Evolutionary conservation across 92 coral and sea anemone genomes (phyloP).

Genomic region (Zoanthus sansibaricus): DNA sequence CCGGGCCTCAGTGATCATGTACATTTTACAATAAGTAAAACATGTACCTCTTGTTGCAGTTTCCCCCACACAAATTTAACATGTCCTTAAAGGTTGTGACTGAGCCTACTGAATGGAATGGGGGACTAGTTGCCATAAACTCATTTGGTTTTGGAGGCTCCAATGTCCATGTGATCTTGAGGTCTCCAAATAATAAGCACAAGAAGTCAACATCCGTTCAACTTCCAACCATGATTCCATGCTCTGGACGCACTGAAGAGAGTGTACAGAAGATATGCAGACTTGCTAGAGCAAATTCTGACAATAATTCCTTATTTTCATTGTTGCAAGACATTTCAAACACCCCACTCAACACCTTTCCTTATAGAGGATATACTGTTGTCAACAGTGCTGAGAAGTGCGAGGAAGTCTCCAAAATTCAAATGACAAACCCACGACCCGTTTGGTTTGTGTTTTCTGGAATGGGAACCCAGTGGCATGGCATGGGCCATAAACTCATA

Average conservation of each 20-base stretch:
- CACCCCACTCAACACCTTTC: conserved; percentile 72
- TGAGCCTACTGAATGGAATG: conserved; percentile 82
- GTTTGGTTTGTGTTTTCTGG: conserved; percentile 87
- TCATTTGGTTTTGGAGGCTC: conserved; percentile 93
- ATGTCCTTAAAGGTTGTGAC: conserved; percentile 66
- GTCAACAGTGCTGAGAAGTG: conserved; percentile 60
- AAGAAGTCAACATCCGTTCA: conserved; percentile 3
- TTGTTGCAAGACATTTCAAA: conserved; percentile 70
- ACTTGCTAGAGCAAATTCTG: conserved; percentile 56
- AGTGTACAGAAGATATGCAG: conserved; percentile 64
- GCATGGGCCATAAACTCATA: conserved; percentile 85
- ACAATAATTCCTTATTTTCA: conserved; percentile 57
- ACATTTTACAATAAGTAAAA: too few species aligned
- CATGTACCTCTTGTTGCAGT: too few species aligned
- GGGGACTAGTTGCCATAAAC: conserved; percentile 85
- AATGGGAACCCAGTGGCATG: conserved; percentile 90
- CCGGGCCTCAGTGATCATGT: too few species aligned
- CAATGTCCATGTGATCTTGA: conserved; percentile 81
- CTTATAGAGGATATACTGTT: conserved; percentile 73
- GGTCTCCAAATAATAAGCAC: conserved; percentile 61
- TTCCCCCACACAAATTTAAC: too few species aligned
- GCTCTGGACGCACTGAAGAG: conserved; percentile 80
- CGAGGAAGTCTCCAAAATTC: conserved; percentile 63
- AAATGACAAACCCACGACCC: conserved; percentile 61
- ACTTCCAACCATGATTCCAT: conserved; percentile 70